Conservation (phyloP, 2,888 invertebrate genomes). For the Ariolimax columbianus region DNA sequence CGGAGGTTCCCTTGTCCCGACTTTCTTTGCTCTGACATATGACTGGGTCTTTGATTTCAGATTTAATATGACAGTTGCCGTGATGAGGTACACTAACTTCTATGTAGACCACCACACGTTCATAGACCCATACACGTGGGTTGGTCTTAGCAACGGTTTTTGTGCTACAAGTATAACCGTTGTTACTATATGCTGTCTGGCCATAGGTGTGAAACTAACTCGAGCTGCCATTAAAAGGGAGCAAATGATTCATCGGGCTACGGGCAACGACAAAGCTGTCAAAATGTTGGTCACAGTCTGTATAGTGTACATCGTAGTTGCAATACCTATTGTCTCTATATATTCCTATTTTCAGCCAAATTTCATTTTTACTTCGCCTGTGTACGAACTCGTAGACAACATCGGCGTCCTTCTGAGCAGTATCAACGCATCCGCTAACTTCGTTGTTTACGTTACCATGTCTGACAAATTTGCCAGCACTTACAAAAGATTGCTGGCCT, state of each 20-base stretch:
- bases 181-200: constrained; percentile 28
- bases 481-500: neutral
- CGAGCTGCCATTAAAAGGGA: constrained; percentile 12
- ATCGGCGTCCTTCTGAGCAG: constrained; percentile 14
- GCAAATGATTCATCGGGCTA: neutral
- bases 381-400: constrained; percentile 11
- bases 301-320: constrained; percentile 9
- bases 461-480: constrained; percentile 36
- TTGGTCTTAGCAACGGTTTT: constrained; percentile 27
- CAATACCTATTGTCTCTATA: neutral
- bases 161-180: neutral
- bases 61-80: constrained; percentile 15
- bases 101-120: neutral
- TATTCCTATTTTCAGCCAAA: constrained; percentile 33
- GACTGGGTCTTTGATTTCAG: constrained; percentile 1
- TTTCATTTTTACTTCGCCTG: constrained; percentile 12
- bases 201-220: constrained; percentile 23
- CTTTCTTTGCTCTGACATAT: constrained; percentile 24
- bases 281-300: constrained; percentile 36
- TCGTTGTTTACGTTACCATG: constrained; percentile 35
- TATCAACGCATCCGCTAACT: constrained; percentile 32
- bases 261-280: constrained; percentile 17
- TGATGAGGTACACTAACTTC: constrained; percentile 21
- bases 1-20: neutral
- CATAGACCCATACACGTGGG: constrained; percentile 22